Base-by-base conservation (phyloP, 1,140 invertebrate species). In the Drosophila ironensis region DNA sequence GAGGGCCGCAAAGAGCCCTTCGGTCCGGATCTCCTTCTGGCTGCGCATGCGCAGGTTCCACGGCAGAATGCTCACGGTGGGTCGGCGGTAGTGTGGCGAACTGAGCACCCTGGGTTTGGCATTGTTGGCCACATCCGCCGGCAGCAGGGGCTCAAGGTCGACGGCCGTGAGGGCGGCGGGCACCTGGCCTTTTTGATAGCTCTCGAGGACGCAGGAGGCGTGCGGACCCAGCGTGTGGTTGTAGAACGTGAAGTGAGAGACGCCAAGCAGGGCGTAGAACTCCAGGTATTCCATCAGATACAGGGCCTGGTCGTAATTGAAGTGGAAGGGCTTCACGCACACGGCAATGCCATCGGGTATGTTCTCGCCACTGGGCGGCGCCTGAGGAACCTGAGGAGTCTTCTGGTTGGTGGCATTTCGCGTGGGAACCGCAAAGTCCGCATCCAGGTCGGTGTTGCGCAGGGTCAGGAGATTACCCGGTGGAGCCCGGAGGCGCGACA, bases 271-370 rank as follows among this genome's bases (percentile, higher is more conserved):
- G 4, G 93, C 92, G 87, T 98, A 97, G 42, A 98, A 91, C 91
- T 98, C 97, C 56, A 98, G 93, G 92, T 97, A 98, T 91, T 98
- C 97, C 52, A 98, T 92, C 56, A 99, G 91, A 91, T 97, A 95
- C 35, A 95, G 88, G 8, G 93, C 93, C 91, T 95, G 88, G 84
- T 97, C 95, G 90, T 97, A 98, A 64, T 95, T 93, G 82, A 96
- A 98, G 90, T 98, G 97, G 27, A 99, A 92, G 0, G 98, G 97
- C 75, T 98, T 98, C 7, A 98, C 95, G 90, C 98, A 99, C n/a
- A 98, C 93, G 2, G 94, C 96, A 17, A 98, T 93, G 51, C 91
- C 92, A 45, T 93, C 91, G 57, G 92, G 91, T 9, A 91, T 84
- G 24, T 82, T 72, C 1, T 88, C 81, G 8, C 75, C 84, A 27